phyloP scores from a whole-genome alignment of 1,140 invertebrate genomes.

The Drosophila nebulosa region DNA sequence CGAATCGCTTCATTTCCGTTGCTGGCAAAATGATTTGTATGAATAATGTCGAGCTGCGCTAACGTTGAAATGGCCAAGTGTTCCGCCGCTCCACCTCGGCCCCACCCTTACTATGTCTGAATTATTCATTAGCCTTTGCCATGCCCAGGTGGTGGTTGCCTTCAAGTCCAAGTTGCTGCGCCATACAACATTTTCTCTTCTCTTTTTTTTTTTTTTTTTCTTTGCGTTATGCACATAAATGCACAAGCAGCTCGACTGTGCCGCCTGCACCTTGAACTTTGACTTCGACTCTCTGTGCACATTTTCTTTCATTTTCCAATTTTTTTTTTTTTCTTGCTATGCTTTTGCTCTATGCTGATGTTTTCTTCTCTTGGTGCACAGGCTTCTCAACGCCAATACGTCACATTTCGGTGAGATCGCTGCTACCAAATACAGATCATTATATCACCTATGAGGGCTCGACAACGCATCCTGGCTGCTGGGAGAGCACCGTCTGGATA shows the following conservation, averaged over 20 bases:
- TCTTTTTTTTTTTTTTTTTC: not conserved
- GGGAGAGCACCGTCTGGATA: slow-evolving; percentile 96
- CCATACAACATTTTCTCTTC: not conserved
- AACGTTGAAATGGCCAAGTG: slow-evolving; percentile 41
- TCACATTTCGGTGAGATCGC: slow-evolving; percentile 90
- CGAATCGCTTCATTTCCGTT: slow-evolving; percentile 70
- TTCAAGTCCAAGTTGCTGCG: slow-evolving; percentile 44
- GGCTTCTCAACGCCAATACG: slow-evolving; percentile 90
- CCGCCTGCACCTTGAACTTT: slow-evolving; percentile 63
- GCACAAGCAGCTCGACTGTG: slow-evolving; percentile 3
- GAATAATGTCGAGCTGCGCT: slow-evolving; percentile 42
- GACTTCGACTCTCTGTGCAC: slow-evolving; percentile 4
- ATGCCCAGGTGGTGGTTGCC: slow-evolving; percentile 20
- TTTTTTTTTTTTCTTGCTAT: not conserved
- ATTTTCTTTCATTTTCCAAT: slow-evolving; percentile 17
- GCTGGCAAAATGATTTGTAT: slow-evolving; percentile 73
- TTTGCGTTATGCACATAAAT: slow-evolving; percentile 44
- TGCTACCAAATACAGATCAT: slow-evolving; percentile 93
- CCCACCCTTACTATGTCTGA: slow-evolving; percentile 30
- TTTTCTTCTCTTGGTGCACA: slow-evolving; percentile 79
- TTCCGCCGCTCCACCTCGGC: not conserved
- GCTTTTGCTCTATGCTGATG: not conserved
- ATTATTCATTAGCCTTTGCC: slow-evolving; percentile 62
- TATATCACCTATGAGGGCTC: slow-evolving; percentile 99
- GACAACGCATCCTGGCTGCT: slow-evolving; percentile 95